A percentile compares a stretch with the other conserved stretches of the same genome.
phyloP scores from a whole-genome alignment of 2,888 invertebrate species.

The Erebia epiphron region DNA sequence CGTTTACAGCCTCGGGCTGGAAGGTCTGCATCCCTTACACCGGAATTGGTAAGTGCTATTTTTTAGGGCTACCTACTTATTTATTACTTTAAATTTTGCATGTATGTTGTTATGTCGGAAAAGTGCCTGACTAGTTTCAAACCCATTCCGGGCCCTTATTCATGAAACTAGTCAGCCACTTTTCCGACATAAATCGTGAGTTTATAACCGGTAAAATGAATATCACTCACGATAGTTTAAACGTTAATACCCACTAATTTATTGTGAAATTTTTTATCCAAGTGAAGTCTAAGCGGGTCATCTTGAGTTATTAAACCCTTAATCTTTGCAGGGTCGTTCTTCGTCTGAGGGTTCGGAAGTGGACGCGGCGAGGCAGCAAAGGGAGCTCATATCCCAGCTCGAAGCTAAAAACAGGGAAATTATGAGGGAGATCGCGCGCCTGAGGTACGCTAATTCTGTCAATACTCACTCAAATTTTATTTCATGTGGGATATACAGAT shows the following conservation, averaged over 20 bases:
- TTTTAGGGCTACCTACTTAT: background rate
- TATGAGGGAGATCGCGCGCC: constrained; percentile 95
- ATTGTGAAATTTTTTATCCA: no score
- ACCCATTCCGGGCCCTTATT: no score
- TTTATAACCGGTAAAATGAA: no score
- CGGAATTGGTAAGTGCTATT: constrained; percentile 80
- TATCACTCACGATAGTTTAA: no score
- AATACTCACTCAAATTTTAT: no score
- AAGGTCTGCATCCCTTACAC: constrained; percentile 84
- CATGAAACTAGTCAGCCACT: no score
- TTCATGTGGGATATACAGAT: no score
- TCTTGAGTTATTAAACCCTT: background rate
- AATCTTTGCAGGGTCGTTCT: constrained; percentile 77
- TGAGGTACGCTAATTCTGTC: constrained; percentile 82
- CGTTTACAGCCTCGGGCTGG: constrained; percentile 81
- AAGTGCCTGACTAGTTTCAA: no score
- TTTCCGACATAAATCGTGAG: no score
- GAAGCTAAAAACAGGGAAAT: constrained; percentile 98
- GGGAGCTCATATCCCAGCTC: constrained; percentile 95
- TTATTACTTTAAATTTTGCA: background rate
- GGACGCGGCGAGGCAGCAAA: constrained; percentile 94
- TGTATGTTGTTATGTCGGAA: no score
- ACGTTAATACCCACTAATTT: no score
- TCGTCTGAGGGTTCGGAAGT: constrained; percentile 88
- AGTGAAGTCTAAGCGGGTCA: no score